Evolutionary conservation across 2,888 invertebrate species (phyloP), one percentile per base, ranked within the genome.

Genomic region (Balanococcus diminutus): DNA sequence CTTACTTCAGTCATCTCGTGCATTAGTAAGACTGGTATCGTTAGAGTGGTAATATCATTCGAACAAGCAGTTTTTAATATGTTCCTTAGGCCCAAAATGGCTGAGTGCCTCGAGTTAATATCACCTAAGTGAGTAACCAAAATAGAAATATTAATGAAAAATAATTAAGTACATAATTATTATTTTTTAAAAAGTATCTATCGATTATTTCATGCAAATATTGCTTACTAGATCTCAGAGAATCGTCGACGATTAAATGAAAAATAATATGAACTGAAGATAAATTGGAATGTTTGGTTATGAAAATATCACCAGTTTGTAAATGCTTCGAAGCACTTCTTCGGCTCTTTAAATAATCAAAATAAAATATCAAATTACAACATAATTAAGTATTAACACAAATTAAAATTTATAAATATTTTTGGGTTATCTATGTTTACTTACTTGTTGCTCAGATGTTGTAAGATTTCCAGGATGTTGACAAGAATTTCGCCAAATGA

Each of bases 21-120:
- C 1, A 96, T 93, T 84, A 99, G 92, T 82, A 99, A 91, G 87
- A 99, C 93, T 31, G 99, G 99, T 88, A 99, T 93, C 3, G 98
- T 96, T 82, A 99, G 91, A 36, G 96, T 97, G 36, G 96, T 96
- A 86, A 99, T 93, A 91, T 99, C 98, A 90, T 97, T 95, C 86
- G 95, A 93, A 91, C 98, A 97, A n/a, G 98, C 97, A 84, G 96
- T 94, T 91, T 98, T 97, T 88, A 99, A 92, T 87, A 99, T 95
- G 91, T 98, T 98, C 87, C 99, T 93, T 87, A 99, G 92, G 0
- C 98, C 99, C 87, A 98, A 92, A 88, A 99, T 96, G 28, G 96
- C 96, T 2, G 97, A 96, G 92, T 99, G 98, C 2, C 99, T 93
- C 0, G 98, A 99, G 88, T 97, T 96, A 84, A 99, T 97, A 89